These are phyloP conservation scores for Eumeta japonica DNA, from an alignment of 1,140 invertebrate species.

Conservation along the genomic window DNA sequence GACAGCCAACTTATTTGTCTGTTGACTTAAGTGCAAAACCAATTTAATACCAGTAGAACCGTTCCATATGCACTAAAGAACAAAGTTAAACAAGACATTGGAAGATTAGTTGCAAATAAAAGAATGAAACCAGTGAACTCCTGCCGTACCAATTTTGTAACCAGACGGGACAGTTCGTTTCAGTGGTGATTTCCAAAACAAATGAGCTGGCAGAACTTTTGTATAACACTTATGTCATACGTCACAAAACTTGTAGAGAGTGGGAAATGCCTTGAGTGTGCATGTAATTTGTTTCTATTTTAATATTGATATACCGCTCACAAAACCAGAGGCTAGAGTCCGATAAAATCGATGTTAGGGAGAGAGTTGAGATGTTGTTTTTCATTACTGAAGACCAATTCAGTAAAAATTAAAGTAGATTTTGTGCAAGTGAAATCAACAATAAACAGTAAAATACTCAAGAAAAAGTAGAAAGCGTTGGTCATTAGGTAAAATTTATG, in stretches of 20 bases:
- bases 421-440: background rate
- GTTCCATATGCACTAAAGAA: conserved; percentile 22
- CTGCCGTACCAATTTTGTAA: too few species aligned
- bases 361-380: conserved; percentile 4
- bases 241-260: conserved; percentile 4
- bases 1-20: conserved; percentile 9
- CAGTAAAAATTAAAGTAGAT: conserved; percentile 2
- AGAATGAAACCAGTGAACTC: conserved; percentile 17
- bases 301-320: background rate
- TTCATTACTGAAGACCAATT: background rate
- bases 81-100: conserved; percentile 19
- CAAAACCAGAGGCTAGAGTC: conserved; percentile 2
- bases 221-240: conserved; percentile 1
- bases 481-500: too few species aligned
- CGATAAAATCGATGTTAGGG: conserved; percentile 2
- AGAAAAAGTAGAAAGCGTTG: too few species aligned
- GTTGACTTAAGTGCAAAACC: conserved; percentile 13
- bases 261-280: background rate
- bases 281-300: conserved; percentile 4
- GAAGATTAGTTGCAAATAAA: conserved; percentile 12
- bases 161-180: too few species aligned
- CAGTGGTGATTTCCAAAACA: too few species aligned
- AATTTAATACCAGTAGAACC: conserved; percentile 11
- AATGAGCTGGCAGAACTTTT: too few species aligned
- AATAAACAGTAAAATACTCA: background rate